phyloP scores from a whole-genome alignment of 2,888 invertebrate species.

The Colletes collaris region DNA sequence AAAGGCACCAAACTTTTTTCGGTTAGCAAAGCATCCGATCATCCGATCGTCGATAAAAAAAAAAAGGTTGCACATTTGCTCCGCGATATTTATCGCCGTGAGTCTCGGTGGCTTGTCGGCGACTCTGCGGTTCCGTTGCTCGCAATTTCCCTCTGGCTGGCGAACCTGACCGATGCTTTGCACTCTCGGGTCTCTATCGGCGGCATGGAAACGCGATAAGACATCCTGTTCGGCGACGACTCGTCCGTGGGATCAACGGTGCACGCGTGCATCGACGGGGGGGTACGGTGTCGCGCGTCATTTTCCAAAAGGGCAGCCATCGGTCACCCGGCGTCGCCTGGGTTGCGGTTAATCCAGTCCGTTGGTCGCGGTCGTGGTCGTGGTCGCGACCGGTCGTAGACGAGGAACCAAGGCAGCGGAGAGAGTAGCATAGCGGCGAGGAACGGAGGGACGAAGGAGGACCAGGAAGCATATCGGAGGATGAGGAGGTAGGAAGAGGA shows the following conservation, averaged over 20 bases:
- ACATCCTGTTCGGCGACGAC: background rate
- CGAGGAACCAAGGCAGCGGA: constrained; percentile 27
- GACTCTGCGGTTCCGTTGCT: no score
- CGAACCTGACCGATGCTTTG: no score
- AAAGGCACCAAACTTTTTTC: no score
- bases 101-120: no score
- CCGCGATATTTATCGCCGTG: no score
- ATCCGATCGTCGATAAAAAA: no score
- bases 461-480: constrained; percentile 42
- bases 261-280: background rate
- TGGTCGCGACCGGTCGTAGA: constrained; percentile 44
- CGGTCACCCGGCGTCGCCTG: constrained; percentile 61
- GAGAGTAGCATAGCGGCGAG: constrained; percentile 18
- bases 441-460: constrained; percentile 43
- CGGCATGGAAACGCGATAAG: background rate
- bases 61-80: no score
- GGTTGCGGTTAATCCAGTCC: constrained; percentile 67
- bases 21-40: no score
- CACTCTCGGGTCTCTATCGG: no score
- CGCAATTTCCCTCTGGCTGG: no score
- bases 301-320: constrained; percentile 64
- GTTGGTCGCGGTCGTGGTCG: constrained; percentile 65
- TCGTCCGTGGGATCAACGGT: background rate
- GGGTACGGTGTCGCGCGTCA: constrained; percentile 43
- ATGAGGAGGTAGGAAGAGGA: constrained; percentile 56